Percentiles rank a stretch among this genome's conserved stretches.
These are phyloP conservation scores for Zhuqinia jingwanae DNA, from an alignment of 2,888 invertebrate genomes.

Conservation along the genomic window DNA sequence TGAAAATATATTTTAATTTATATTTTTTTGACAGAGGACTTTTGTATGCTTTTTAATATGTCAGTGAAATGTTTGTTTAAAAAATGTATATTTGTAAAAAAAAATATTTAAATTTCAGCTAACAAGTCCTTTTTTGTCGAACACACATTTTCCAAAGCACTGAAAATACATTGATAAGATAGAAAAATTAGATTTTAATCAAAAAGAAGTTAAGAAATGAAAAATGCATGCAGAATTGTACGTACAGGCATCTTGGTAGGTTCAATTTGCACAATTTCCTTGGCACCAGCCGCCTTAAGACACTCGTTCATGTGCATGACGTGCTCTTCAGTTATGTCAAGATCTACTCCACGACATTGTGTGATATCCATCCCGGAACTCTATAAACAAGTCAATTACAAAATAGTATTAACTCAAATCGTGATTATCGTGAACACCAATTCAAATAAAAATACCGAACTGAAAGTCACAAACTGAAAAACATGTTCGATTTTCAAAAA, in stretches of 20 bases:
- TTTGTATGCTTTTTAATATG: no score
- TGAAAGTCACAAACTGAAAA: no score
- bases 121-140: slow-evolving; percentile 72
- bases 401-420: not conserved
- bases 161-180: slow-evolving; percentile 34
- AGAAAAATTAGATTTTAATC: not conserved
- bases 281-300: slow-evolving; percentile 57
- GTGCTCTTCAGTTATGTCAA: slow-evolving; percentile 67
- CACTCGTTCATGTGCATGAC: slow-evolving; percentile 71
- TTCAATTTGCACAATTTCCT: slow-evolving; percentile 63
- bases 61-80: no score
- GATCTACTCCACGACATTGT: slow-evolving; percentile 72
- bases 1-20: no score
- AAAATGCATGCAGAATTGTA: no score
- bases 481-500: not conserved
- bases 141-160: slow-evolving; percentile 77
- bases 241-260: slow-evolving; percentile 70
- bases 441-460: not conserved
- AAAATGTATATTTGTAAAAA: no score
- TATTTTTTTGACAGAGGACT: no score
- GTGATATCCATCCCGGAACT: slow-evolving; percentile 16
- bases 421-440: not conserved
- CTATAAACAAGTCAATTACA: not conserved
- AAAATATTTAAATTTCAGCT: slow-evolving; percentile 27
- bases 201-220: no score